Evolutionary conservation across 2,888 invertebrate genomes (phyloP), one percentile per base, ranked within the genome.

Genomic region (Melitaea athalia): DNA sequence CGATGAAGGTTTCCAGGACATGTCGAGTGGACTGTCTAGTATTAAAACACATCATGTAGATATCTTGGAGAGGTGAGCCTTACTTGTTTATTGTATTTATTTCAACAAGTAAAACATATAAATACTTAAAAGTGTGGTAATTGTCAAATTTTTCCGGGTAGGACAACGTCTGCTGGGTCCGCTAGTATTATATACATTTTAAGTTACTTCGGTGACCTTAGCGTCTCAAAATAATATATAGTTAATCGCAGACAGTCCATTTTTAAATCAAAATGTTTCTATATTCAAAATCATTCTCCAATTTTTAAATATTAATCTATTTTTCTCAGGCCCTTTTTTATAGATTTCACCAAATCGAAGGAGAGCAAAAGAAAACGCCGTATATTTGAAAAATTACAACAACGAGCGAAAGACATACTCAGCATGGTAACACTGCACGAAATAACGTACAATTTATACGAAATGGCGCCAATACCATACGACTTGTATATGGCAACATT

Each of bases 401-500:
- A 85, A 72, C 79, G 93, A 12, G 92, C 90, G 0, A 80, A 84
- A 73, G 92, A 93, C 72, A 80, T 93, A 17, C 78, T 91, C 0
- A 83, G 81, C 71, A 87, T 93, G 78, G 89, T 93, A 72, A 87
- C 87, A 67, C 75, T 93, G 8, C 92, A 93, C 43, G 87, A 90
- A 83, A 90, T 93, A 84, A 82, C 88, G 0, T 92, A 87, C 69
- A 80, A 79, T 0, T 76, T 93, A 2, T 92, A 87, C 53, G 92
- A 93, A 85, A 90, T 93, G 88, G 85, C 89, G 77, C 92, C 93
- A 0, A 89, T 93, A 73, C 87, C 92, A 0, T 93, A 93, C 69
- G 92, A 93, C 64, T 76, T 89, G 61, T 93, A 85, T 33, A 93
- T 92, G 89, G 83, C 86, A 75, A 90, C 88, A 71, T 92, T 88